Conservation (phyloP, 1,140 invertebrate genomes). For the Pararge aegeria region DNA sequence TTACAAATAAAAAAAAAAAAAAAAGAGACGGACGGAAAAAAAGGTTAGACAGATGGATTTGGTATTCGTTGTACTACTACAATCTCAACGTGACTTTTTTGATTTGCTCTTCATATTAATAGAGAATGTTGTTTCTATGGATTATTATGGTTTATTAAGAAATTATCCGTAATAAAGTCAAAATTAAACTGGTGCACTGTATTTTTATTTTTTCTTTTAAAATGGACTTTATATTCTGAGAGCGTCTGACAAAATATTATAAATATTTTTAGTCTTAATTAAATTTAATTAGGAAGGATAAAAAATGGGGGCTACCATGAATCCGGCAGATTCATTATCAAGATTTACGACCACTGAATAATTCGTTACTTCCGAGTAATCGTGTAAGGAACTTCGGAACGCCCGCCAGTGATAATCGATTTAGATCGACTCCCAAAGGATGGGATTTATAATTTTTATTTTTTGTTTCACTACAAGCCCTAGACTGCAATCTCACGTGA, state of each 20-base stretch:
- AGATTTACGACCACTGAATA: constrained; percentile 7
- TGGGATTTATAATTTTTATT: too few relatives aligned
- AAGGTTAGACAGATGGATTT: too few relatives aligned
- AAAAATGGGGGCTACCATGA: constrained; percentile 10
- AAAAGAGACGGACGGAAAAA: too few relatives aligned
- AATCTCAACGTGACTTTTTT: not conserved
- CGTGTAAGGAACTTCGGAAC: not conserved
- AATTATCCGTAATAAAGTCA: not conserved
- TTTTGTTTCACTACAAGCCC: too few relatives aligned
- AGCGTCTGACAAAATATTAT: constrained; percentile 11
- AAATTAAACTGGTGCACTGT: not conserved
- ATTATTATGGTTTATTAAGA: not conserved
- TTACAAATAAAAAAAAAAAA: too few relatives aligned
- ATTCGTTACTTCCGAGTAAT: constrained; percentile 1
- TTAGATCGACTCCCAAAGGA: too few relatives aligned
- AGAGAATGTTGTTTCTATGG: not conserved
- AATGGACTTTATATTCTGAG: constrained; percentile 3
- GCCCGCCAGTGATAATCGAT: not conserved
- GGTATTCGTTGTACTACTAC: too few relatives aligned
- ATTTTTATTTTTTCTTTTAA: constrained; percentile 1
- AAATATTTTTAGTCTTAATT: constrained; percentile 14
- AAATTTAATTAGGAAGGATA: constrained; percentile 11
- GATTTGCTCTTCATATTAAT: not conserved
- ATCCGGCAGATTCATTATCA: constrained; percentile 12
- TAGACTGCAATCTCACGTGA: too few relatives aligned